Percentiles rank a stretch among this genome's conserved stretches.
These are phyloP conservation scores for Brachionus rotundiformis DNA, from an alignment of 1,140 invertebrate genomes.

Conservation along the genomic window DNA sequence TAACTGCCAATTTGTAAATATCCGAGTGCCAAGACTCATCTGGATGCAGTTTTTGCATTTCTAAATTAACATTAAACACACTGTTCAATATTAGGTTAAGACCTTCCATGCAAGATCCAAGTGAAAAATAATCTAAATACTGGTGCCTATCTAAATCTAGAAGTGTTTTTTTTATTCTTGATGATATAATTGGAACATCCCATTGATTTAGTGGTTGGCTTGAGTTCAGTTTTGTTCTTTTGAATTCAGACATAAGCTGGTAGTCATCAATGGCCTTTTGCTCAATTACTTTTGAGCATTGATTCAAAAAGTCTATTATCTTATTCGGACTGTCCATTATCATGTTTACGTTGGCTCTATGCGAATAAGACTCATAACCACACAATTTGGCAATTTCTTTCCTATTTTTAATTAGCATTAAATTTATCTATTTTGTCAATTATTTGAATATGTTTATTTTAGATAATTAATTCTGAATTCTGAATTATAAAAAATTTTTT, in stretches of 20 bases:
- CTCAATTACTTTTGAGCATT: conserved; percentile 32
- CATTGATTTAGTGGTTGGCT: not conserved
- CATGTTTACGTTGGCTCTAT: conserved; percentile 70
- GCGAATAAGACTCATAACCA: conserved; percentile 82
- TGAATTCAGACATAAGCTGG: conserved; percentile 68
- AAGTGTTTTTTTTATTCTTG: conserved; percentile 10
- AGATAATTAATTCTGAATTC: too few relatives aligned
- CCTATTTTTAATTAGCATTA: not conserved
- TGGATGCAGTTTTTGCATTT: conserved; percentile 71
- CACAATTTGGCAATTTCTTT: conserved; percentile 78
- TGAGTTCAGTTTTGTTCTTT: not conserved
- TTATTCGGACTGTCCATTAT: conserved; percentile 46
- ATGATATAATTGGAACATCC: conserved; percentile 41
- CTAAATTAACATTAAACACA: conserved; percentile 75
- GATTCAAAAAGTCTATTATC: conserved; percentile 46
- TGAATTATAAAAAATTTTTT: too few relatives aligned
- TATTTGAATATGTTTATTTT: too few relatives aligned
- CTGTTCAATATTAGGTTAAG: conserved; percentile 79
- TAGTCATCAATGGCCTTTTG: conserved; percentile 53
- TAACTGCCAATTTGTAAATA: conserved; percentile 76
- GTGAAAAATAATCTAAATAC: conserved; percentile 75
- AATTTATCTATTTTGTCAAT: too few relatives aligned
- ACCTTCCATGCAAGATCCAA: conserved; percentile 93
- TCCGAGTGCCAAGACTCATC: conserved; percentile 83
- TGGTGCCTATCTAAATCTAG: not conserved